A percentile compares a stretch with the other conserved stretches of the same genome.
phyloP scores from a whole-genome alignment of 1,140 invertebrate species.

The Papilio glaucus region DNA sequence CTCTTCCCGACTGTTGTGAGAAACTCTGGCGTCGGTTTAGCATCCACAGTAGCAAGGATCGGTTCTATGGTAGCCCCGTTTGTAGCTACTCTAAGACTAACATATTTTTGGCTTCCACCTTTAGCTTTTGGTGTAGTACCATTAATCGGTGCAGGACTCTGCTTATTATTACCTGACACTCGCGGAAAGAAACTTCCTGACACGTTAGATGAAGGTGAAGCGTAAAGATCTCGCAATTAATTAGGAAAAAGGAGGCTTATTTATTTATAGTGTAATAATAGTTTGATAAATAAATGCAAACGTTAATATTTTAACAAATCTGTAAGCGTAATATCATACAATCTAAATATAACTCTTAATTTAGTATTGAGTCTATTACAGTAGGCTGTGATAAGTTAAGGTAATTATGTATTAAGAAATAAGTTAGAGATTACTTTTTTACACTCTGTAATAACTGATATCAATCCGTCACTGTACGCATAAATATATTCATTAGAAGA shows the following conservation, averaged over 20 bases:
- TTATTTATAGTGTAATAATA: constrained; percentile 37
- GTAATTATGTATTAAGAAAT: constrained; percentile 29
- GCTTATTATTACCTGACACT: constrained; percentile 86
- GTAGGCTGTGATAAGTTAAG: constrained; percentile 67
- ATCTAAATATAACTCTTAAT: not conserved
- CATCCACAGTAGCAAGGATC: constrained; percentile 84
- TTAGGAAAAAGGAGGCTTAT: constrained; percentile 29
- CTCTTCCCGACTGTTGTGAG: constrained; percentile 85
- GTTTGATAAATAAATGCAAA: constrained; percentile 23
- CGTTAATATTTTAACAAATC: not conserved
- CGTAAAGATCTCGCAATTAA: constrained; percentile 41
- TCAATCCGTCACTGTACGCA: not conserved
- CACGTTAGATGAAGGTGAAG: constrained; percentile 78
- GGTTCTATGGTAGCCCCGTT: constrained; percentile 84
- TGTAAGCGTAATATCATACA: too few species aligned
- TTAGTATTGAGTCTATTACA: constrained; percentile 48
- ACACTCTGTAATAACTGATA: not conserved
- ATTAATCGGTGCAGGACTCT: constrained; percentile 85
- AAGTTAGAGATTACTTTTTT: not conserved
- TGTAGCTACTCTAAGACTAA: constrained; percentile 72
- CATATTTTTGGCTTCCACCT: constrained; percentile 85
- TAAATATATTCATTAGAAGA: not conserved
- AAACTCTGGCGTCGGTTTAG: constrained; percentile 84
- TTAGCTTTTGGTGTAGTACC: constrained; percentile 87
- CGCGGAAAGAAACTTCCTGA: constrained; percentile 76